A percentile compares a stretch with the other conserved stretches of the same genome.
Evolutionary conservation across 2,113 vertebrate species (phyloP).

Genomic region (Daubentonia madagascariensis): DNA sequence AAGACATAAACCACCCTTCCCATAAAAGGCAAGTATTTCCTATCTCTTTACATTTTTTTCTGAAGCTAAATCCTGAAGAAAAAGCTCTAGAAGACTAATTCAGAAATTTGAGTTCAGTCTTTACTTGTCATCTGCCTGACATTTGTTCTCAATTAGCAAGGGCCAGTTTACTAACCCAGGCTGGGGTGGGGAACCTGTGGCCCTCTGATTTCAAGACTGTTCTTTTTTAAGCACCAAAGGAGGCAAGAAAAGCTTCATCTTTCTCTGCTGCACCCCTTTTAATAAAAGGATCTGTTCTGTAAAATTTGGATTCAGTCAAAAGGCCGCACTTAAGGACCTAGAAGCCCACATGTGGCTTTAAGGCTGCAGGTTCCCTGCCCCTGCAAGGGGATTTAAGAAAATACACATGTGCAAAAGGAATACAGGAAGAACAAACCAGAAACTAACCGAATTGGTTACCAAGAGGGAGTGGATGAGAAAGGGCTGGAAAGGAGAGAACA

Average conservation of each 20-base stretch:
- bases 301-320: too few species aligned
- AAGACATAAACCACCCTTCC: not conserved
- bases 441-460: not conserved
- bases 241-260: too few species aligned
- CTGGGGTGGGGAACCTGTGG: too few species aligned
- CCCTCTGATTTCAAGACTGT: too few species aligned
- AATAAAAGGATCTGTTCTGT: too few species aligned
- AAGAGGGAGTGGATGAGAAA: not conserved
- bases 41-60: not conserved
- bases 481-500: not conserved
- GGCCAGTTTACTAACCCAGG: not conserved
- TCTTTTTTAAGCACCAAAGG: too few species aligned
- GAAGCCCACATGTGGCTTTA: too few species aligned
- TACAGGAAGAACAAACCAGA: not conserved
- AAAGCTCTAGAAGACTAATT: not conserved
- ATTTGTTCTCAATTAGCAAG: not conserved
- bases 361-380: too few species aligned
- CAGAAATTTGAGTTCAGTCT: not conserved
- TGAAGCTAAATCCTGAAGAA: not conserved
- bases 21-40: not conserved
- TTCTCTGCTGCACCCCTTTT: too few species aligned
- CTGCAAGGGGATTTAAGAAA: not conserved
- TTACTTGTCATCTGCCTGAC: not conserved
- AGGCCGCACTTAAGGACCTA: too few species aligned
- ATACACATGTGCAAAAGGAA: not conserved